phyloP scores from a whole-genome alignment of 2,888 invertebrate species.

The Caenorhabditis angaria region DNA sequence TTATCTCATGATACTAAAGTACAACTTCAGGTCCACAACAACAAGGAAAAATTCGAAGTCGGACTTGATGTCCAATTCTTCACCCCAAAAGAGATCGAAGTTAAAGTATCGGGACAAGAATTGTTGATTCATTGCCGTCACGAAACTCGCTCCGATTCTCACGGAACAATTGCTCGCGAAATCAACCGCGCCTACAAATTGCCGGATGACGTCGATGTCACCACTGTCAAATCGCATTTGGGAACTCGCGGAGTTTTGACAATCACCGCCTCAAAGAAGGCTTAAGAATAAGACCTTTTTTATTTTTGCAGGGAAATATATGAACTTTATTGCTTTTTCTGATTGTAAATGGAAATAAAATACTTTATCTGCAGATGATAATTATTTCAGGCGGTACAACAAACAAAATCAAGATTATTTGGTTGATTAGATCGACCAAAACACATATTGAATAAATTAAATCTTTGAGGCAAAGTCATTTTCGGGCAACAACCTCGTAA shows the following conservation, averaged over 20 bases:
- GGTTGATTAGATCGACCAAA: background rate
- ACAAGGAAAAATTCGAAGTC: slow-evolving; percentile 64
- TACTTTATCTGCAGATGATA: too few relatives aligned
- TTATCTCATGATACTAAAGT: background rate
- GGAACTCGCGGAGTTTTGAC: slow-evolving; percentile 66
- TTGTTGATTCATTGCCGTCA: slow-evolving; percentile 69
- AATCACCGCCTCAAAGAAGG: slow-evolving; percentile 68
- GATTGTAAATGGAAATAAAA: too few relatives aligned
- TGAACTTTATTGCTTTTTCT: too few relatives aligned
- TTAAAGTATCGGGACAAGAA: slow-evolving; percentile 68
- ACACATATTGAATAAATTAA: background rate
- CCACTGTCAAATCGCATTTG: slow-evolving; percentile 67
- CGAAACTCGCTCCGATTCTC: slow-evolving; percentile 63
- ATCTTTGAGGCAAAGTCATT: slow-evolving; percentile 1
- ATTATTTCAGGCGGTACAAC: background rate
- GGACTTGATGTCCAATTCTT: slow-evolving; percentile 64
- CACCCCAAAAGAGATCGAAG: slow-evolving; percentile 66
- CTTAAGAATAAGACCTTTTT: too few relatives aligned
- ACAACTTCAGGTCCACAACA: slow-evolving; percentile 56
- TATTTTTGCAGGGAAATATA: too few relatives aligned
- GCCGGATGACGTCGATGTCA: slow-evolving; percentile 66
- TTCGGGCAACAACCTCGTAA: slow-evolving; percentile 18
- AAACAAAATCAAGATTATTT: background rate
- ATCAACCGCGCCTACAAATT: slow-evolving; percentile 67
- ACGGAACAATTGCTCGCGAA: slow-evolving; percentile 67